Base-by-base conservation (phyloP, 2,113 vertebrate species). In the Pandion haliaetus region DNA sequence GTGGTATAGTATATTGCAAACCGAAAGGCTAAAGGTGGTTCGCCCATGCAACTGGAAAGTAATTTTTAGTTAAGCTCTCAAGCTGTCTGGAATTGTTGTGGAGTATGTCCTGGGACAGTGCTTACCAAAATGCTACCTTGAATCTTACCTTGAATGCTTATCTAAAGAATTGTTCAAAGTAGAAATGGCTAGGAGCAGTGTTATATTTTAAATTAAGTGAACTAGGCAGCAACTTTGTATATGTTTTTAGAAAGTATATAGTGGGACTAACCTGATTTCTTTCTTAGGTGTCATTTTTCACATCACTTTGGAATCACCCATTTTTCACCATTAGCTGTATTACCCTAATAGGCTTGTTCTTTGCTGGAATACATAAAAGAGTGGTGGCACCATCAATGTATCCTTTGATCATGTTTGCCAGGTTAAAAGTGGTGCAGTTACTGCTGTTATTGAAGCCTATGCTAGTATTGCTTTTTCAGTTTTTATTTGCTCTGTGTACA, bases 331-430 rank as follows among this genome's bases (percentile, higher is more conserved):
- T 99, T 93, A 99, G 99, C 98, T 99, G 99, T 94, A 98, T 99
- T 95, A 99, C 99, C 50, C 98, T 99, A 28, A 99, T 99, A 96
- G 99, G 99, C 34, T 98, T 99, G 72, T 99, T 99, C 96, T 99
- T 99, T 91, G 99, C 99, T 90, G 99, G 99, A 90, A 99, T 99
- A 98, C 99, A 99, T 97, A 99, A 99, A 97, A 98, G 99, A 97
- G 99, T 99, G 42, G 99, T 99, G 65, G 99, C 99, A 26, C 99
- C 99, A 10, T 99, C 99, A 61, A 99, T 99, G 99, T 99, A 99
- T 99, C 99, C 99, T 99, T 97, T n/a, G 17, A 13, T 18, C 1
- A 3, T 49, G 40, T 82, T 83, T 92, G 55, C 69, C 32, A n/a
- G 5, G 1, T 82, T 65, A 47, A n/a, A 52, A 31, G 9, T 20